Percentiles rank a stretch among this genome's conserved stretches.
Evolutionary conservation across 1,140 invertebrate species (phyloP).

Genomic region (Maconellicoccus hirsutus): DNA sequence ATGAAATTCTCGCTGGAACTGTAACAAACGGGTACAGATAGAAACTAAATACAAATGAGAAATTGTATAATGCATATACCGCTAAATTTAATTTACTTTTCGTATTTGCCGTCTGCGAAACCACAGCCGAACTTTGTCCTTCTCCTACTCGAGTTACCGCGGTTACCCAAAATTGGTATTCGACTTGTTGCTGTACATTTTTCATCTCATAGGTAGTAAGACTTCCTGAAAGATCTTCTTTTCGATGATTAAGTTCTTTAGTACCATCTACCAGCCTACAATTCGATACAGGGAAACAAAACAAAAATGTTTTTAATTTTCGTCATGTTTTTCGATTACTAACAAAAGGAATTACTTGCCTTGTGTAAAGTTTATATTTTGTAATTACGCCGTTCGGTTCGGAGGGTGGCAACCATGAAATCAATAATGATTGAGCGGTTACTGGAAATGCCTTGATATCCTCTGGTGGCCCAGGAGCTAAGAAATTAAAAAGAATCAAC

Average conservation of each 20-base stretch:
- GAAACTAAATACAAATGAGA: not conserved
- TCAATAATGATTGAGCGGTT: conserved; percentile 57
- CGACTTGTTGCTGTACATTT: conserved; percentile 57
- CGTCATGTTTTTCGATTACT: too few relatives aligned
- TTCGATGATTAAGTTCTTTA: conserved; percentile 54
- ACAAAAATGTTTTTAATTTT: too few relatives aligned
- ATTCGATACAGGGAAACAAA: conserved; percentile 35
- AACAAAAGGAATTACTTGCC: conserved; percentile 34
- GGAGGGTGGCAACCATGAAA: conserved; percentile 64
- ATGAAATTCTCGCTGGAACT: conserved; percentile 54
- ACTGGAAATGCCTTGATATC: conserved; percentile 65
- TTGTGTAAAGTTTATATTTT: conserved; percentile 66
- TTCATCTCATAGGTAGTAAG: conserved; percentile 53
- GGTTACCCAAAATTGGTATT: conserved; percentile 72
- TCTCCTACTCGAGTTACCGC: conserved; percentile 62
- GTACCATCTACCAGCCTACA: conserved; percentile 52
- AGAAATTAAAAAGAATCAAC: conserved; percentile 29
- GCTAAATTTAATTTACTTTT: conserved; percentile 33
- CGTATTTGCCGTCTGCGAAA: conserved; percentile 46
- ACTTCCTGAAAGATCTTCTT: conserved; percentile 47
- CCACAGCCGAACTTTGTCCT: conserved; percentile 55
- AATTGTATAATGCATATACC: too few relatives aligned
- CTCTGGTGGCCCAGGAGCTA: conserved; percentile 63
- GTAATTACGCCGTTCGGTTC: conserved; percentile 67
- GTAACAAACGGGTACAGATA: conserved; percentile 25